Base-by-base conservation (phyloP, 1,140 invertebrate genomes). In the Drosophila quadrilineata region DNA sequence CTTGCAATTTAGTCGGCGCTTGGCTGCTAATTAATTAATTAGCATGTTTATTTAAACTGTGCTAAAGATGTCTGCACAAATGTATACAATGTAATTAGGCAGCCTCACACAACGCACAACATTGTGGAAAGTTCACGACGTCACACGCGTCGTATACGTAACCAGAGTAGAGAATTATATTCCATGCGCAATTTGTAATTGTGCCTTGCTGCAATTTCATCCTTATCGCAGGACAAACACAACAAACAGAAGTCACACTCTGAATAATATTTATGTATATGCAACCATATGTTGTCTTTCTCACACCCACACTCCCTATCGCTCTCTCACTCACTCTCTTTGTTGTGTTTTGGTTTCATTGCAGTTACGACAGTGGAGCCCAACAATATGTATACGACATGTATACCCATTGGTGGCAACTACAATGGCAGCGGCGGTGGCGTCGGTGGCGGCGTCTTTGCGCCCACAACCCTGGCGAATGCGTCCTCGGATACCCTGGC, bases 401-500 rank as follows among this genome's bases (percentile, higher is more conserved):
- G 92, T 70, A 90, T 92, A 69, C 92, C 91, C 29, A 88, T 89
- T 9, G 87, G 75, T n/a, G 68, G 82, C 45, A 89, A 89, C 90
- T 69, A 92, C 90, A 52, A 91, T 88, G 70, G 90, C 87, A 70
- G 28, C 12, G 63, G 50, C 6, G 58, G 74, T 1, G 80, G 76
- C 24, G 80, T 84, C 2, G 60, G 50, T 16, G 71, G 76, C 2
- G 79, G 75, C 21, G 84, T 88, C 9, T 87, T 92, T 90, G 60
- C 92, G 79, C 89, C 90, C 89, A 73, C 91, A 88, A 92, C 91
- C 40, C 64, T 92, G 53, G 90, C 92, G 56, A 92, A 93, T 75
- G 91, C 93, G 0, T 93, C 93, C 26, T 91, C 93, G 22, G 95
- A 95, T 85, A 94, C 94, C 2, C 87, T 94, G 22, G 87, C 87